Evolutionary conservation across 2,888 invertebrate species (phyloP).

Genomic region (Agrilus mali): DNA sequence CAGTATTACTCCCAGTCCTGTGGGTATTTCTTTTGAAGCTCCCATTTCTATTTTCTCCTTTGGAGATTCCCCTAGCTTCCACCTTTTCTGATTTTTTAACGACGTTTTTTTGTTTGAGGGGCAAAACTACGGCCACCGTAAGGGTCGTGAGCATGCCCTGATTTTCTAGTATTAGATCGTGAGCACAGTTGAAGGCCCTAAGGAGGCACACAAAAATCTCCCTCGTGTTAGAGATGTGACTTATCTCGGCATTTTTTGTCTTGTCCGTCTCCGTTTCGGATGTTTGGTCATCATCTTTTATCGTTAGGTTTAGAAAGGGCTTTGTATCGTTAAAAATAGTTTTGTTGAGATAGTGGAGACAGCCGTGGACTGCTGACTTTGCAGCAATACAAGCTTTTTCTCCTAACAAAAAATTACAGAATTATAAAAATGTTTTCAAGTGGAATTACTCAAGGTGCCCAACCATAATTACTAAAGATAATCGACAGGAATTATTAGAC

Average conservation of each 20-base stretch:
- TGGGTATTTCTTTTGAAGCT: no score
- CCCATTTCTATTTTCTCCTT: conserved; percentile 1
- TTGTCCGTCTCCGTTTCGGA: conserved; percentile 9
- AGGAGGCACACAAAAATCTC: conserved; percentile 69
- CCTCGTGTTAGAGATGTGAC: conserved; percentile 39
- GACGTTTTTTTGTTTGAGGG: conserved; percentile 32
- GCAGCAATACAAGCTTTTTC: conserved; percentile 74
- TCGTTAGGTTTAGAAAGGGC: conserved; percentile 28
- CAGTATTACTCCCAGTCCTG: no score
- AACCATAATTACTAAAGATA: neutral
- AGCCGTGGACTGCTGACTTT: conserved; percentile 75
- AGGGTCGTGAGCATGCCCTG: conserved; percentile 74
- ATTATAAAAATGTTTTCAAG: neutral
- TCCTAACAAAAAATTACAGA: conserved; percentile 28
- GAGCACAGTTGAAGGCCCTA: conserved; percentile 72
- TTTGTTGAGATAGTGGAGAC: conserved; percentile 68
- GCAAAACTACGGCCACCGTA: conserved; percentile 65
- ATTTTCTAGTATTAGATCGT: conserved; percentile 70
- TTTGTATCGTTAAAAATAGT: conserved; percentile 42
- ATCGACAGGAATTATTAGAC: neutral
- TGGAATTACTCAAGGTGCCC: neutral
- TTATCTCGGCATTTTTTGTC: conserved; percentile 9
- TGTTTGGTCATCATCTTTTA: conserved; percentile 18
- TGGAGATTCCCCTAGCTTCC: neutral
- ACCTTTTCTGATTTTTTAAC: neutral